Evolutionary conservation across 2,888 invertebrate species (phyloP), one percentile per base, ranked within the genome.

Genomic region (Diloba caeruleocephala): DNA sequence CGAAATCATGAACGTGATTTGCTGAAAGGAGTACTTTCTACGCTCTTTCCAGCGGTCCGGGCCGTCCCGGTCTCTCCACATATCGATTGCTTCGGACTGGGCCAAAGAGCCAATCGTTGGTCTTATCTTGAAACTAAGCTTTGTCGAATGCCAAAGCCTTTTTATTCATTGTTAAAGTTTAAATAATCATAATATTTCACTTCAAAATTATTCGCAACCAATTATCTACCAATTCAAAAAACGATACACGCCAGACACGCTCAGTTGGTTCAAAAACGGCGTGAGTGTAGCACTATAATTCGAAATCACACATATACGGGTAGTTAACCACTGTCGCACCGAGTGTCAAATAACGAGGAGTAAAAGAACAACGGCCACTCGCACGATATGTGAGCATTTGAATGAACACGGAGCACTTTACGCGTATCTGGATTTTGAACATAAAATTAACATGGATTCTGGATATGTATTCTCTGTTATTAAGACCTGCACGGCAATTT

Each of bases 341-440:
- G 39, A 50, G 50, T 48, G 46, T 51, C 61, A 70, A 60, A 53
- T 61, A 61, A 52, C 45, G 45, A 52, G 52, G 28, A 42, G n/a
- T 17, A 32, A 56, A 65, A 64, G 33, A 60, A 69, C 51, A 49
- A 23, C 60, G 42, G 42, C 19, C 39, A 49, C 38, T 59, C 48
- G 41, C 8, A 38, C 41, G 29, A 26, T 32, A 42, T 34, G 51
- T 53, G 57, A 62, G 26, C 33, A 41, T 59, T 60, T 65, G 26
- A 65, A 45, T 59, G 66, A 52, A 34, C 37, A 66, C 42, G 8
- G 28, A 31, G 26, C 29, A 31, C 42, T 59, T 32, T n/a, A 12
- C 15, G 17, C 15, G 25, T 41, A 37, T 12, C 32, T 56, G 36
- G 23, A n/a, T 17, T 57, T 38, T 42, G 48, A 56, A 38, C 25